Evolutionary conservation across 2,797 vertebrate species (phyloP).

Genomic region (Liasis olivaceus): DNA sequence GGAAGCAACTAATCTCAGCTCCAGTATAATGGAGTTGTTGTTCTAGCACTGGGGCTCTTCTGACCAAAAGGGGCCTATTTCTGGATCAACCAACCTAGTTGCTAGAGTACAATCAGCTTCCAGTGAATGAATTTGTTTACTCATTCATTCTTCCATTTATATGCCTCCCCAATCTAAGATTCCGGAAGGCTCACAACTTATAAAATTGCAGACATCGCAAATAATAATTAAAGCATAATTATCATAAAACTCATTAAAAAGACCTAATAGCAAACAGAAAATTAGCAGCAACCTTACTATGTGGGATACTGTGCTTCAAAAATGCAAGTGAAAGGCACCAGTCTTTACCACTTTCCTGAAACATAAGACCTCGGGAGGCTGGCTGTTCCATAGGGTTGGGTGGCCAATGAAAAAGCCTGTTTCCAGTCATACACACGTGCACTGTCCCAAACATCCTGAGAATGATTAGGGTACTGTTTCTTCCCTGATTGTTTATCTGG

Average conservation of each 20-base stretch:
- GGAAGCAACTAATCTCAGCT: not conserved
- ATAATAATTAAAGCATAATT: too few species aligned
- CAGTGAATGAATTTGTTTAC: not conserved
- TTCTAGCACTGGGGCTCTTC: not conserved
- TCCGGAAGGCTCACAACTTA: too few species aligned
- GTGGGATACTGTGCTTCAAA: not conserved
- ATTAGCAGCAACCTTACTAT: not conserved
- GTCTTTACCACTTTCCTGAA: too few species aligned
- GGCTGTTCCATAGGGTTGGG: not conserved
- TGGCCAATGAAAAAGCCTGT: not conserved
- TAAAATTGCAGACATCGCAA: too few species aligned
- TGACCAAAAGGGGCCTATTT: not conserved
- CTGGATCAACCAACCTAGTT: not conserved
- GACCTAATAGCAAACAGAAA: not conserved
- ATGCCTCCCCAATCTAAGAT: not conserved
- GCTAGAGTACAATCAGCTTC: not conserved
- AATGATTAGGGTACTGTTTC: not conserved
- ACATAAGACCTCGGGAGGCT: not conserved
- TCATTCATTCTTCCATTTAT: not conserved
- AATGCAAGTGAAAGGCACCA: not conserved
- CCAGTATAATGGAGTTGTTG: not conserved
- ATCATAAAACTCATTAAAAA: not conserved
- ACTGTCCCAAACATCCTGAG: not conserved
- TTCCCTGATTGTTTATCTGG: not conserved
- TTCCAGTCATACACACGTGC: not conserved